These are phyloP conservation scores for Actinostola sp. DNA, from an alignment of 92 coral and sea anemone species.

Conservation along the genomic window DNA sequence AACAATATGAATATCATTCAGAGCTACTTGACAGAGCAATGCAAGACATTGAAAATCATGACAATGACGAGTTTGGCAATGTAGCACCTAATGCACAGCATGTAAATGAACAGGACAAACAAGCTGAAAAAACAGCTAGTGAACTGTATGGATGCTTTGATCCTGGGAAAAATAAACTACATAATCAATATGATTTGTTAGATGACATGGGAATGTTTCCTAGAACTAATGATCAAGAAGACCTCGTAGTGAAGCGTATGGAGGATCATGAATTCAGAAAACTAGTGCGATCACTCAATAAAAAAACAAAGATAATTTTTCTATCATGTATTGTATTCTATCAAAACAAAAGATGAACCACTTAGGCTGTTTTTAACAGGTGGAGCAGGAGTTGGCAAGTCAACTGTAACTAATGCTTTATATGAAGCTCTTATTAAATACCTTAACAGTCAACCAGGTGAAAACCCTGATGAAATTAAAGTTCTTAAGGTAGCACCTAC, in stretches of 20 bases:
- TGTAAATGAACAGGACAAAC: constrained; percentile 46
- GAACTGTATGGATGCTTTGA: constrained; percentile 70
- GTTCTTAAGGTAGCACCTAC: constrained; percentile 55
- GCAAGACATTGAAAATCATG: constrained; percentile 29
- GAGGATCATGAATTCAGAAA: constrained; percentile 27
- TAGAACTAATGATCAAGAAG: constrained; percentile 32
- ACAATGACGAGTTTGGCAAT: constrained; percentile 29
- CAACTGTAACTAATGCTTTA: too few species aligned
- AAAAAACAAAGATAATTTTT: constrained; percentile 35
- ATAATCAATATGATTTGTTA: constrained; percentile 60
- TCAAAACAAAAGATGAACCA: constrained; percentile 48
- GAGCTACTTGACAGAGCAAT: constrained; percentile 56
- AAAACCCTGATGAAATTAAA: constrained; percentile 13
- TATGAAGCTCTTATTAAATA: constrained; percentile 64
- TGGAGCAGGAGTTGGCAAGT: constrained; percentile 73
- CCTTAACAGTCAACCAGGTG: too few species aligned
- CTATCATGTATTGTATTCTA: constrained; percentile 24
- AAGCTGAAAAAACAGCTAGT: constrained; percentile 43
- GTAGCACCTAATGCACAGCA: constrained; percentile 59
- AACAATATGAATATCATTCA: constrained; percentile 55
- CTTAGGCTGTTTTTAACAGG: constrained; percentile 16
- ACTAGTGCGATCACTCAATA: constrained; percentile 34
- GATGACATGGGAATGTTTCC: constrained; percentile 60
- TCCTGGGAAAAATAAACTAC: constrained; percentile 56
- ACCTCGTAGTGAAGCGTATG: constrained; percentile 29